phyloP scores from a whole-genome alignment of 1,140 invertebrate species.

The Drosophila aff. region DNA sequence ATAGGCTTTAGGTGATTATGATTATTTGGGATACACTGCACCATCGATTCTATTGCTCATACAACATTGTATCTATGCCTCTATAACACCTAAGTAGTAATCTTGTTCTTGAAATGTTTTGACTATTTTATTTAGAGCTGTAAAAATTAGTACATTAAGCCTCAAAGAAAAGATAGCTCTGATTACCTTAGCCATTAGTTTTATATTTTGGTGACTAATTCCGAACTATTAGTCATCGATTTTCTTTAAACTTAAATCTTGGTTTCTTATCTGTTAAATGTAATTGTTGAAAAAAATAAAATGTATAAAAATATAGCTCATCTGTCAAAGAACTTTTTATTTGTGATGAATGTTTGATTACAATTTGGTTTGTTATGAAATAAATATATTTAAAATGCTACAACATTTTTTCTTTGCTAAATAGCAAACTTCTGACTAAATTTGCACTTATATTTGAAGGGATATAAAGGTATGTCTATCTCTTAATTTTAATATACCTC shows the following conservation, averaged over 20 bases:
- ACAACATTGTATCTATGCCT: too few relatives aligned
- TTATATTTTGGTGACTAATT: constrained; percentile 1
- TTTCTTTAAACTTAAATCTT: not conserved
- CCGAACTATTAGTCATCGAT: not conserved
- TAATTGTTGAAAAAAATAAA: not conserved
- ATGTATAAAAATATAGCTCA: not conserved
- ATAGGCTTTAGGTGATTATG: not conserved
- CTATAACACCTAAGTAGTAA: too few relatives aligned
- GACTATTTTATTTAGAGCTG: not conserved
- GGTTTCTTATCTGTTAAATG: not conserved
- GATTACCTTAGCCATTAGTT: not conserved
- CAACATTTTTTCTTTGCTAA: too few relatives aligned
- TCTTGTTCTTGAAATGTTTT: not conserved
- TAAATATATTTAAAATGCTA: too few relatives aligned
- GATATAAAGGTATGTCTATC: not conserved
- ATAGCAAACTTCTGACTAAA: too few relatives aligned
- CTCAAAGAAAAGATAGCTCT: not conserved
- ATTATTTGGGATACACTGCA: not conserved
- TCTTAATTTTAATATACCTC: not conserved
- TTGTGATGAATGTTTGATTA: too few relatives aligned
- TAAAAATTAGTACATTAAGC: not conserved
- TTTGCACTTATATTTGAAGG: too few relatives aligned
- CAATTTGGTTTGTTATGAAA: too few relatives aligned
- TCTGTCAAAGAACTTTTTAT: too few relatives aligned
- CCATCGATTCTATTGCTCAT: not conserved